Evolutionary conservation across 2,888 invertebrate genomes (phyloP).

Genomic region (Seira ritae): DNA sequence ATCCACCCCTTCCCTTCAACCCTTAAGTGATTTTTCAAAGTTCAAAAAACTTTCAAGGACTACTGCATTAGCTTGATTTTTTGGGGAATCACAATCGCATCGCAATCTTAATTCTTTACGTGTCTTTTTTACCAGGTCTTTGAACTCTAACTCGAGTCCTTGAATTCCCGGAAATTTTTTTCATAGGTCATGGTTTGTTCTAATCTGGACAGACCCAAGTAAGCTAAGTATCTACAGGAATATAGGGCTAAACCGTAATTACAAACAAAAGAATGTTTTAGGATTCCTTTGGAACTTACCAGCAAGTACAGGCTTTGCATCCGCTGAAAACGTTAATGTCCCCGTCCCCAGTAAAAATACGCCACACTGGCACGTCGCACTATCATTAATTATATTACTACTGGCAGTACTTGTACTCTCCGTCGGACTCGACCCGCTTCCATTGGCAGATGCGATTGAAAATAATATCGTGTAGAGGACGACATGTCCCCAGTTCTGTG

Average conservation of each 20-base stretch:
- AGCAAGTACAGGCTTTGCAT: constrained; percentile 73
- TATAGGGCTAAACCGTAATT: background rate
- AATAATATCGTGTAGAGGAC: background rate
- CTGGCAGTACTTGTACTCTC: background rate
- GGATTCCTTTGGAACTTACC: constrained; percentile 58
- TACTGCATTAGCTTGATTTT: background rate
- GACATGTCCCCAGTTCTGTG: background rate
- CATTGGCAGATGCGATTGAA: background rate
- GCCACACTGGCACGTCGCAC: constrained; percentile 72
- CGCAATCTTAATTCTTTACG: background rate
- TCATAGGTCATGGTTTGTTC: no score
- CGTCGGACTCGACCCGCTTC: background rate
- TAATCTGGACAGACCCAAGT: no score
- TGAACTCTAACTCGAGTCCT: no score
- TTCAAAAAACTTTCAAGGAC: constrained; percentile 62
- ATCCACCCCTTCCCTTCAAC: background rate
- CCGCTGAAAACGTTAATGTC: constrained; percentile 71
- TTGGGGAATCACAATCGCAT: background rate
- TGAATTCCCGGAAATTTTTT: constrained; percentile 37
- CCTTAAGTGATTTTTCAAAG: constrained; percentile 13
- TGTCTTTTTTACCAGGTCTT: constrained; percentile 48
- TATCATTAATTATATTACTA: constrained; percentile 32
- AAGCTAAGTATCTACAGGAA: background rate
- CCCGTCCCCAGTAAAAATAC: constrained; percentile 72
- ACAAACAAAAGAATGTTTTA: background rate